A percentile compares a stretch with the other conserved stretches of the same genome.
Evolutionary conservation across 1,140 invertebrate genomes (phyloP).

Genomic region (Palaemon carinicauda): DNA sequence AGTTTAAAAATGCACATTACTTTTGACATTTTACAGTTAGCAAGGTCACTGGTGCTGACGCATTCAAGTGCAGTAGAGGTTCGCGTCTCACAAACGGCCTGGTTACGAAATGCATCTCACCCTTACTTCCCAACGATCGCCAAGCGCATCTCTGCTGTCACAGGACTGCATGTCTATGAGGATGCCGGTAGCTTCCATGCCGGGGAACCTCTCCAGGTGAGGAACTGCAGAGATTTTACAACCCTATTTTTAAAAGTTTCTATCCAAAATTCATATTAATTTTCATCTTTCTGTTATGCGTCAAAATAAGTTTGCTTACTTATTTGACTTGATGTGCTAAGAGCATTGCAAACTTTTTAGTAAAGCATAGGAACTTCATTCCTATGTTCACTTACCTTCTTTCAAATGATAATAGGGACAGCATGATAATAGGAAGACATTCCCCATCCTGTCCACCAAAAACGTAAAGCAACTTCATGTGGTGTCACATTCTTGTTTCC

Average conservation of each 20-base stretch:
- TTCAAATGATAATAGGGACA: not conserved
- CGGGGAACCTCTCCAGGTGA: not conserved
- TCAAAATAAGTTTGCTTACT: no score
- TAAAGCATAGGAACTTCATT: not conserved
- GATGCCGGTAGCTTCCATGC: not conserved
- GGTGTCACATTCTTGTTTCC: no score
- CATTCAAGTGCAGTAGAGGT: not conserved
- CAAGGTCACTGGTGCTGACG: not conserved
- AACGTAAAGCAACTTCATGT: no score
- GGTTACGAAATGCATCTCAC: not conserved
- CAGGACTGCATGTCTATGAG: not conserved
- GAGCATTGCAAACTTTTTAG: no score
- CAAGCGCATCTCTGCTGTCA: not conserved
- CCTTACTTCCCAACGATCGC: not conserved
- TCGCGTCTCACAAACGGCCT: not conserved
- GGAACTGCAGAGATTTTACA: no score
- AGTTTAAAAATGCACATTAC: no score
- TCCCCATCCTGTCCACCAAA: no score
- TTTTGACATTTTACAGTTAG: not conserved
- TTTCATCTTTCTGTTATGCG: no score
- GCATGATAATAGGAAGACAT: no score
- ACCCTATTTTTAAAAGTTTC: no score
- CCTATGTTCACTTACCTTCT: not conserved
- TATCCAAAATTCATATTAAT: no score
- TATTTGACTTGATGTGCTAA: no score